Evolutionary conservation across 2,113 vertebrate genomes (phyloP).

Genomic region (Ranitomeya variabilis): DNA sequence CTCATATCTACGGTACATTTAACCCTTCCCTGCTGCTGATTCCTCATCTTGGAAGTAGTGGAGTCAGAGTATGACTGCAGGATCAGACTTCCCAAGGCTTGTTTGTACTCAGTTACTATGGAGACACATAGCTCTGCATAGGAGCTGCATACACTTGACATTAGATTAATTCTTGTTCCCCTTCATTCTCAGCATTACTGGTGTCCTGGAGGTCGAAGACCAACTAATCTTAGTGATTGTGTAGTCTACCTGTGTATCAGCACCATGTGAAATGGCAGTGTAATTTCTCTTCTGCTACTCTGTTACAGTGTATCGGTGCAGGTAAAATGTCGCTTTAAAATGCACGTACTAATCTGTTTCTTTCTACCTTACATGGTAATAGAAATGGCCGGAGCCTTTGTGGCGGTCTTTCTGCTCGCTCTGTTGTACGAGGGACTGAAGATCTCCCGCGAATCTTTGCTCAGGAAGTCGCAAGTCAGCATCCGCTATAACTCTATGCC

Average conservation of each 20-base stretch:
- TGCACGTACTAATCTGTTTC: not conserved
- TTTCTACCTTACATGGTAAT: slow-evolving; percentile 8
- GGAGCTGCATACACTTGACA: not conserved
- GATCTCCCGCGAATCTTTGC: slow-evolving; percentile 88
- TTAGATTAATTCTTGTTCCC: not conserved
- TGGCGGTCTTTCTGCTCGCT: slow-evolving; percentile 90
- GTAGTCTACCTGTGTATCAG: too few species aligned
- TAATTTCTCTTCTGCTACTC: too few species aligned
- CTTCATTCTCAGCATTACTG: too few species aligned
- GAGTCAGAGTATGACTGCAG: not conserved
- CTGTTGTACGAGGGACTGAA: slow-evolving; percentile 95
- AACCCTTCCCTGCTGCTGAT: not conserved
- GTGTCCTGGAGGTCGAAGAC: too few species aligned
- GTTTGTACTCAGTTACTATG: not conserved
- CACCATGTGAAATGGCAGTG: too few species aligned
- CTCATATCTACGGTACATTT: not conserved
- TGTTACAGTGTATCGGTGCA: too few species aligned
- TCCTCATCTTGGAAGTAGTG: not conserved
- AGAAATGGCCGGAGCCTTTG: slow-evolving; percentile 95
- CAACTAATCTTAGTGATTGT: too few species aligned
- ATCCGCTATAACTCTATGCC: slow-evolving; percentile 99
- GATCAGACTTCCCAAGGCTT: not conserved
- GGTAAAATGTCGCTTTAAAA: too few species aligned
- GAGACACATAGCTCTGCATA: not conserved
- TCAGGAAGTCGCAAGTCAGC: slow-evolving; percentile 94